Percentiles rank a stretch among this genome's conserved stretches.
phyloP scores from a whole-genome alignment of 2,797 vertebrate genomes.

The Perodicticus potto region DNA sequence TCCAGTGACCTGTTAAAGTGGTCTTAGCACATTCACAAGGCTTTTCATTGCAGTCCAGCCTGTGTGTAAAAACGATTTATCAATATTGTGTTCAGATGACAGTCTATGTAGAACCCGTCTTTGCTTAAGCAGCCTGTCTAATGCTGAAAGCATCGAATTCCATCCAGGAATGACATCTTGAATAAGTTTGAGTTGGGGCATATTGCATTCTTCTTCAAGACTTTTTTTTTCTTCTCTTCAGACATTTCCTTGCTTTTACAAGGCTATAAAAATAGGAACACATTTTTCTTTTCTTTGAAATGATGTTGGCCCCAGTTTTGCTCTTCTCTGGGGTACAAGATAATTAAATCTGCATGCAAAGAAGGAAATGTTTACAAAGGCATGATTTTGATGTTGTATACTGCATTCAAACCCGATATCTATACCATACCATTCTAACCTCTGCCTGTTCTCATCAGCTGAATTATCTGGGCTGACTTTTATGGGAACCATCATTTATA shows the following conservation, averaged over 20 bases:
- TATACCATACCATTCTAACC: conserved; percentile 45
- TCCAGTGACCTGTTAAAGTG: conserved; percentile 87
- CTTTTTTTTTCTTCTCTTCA: conserved; percentile 70
- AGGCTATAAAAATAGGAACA: conserved; percentile 82
- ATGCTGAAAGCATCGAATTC: conserved; percentile 74
- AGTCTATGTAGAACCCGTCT: conserved; percentile 76
- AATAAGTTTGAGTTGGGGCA: conserved; percentile 84
- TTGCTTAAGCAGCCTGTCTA: conserved; percentile 79
- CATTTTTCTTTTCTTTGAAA: conserved; percentile 79
- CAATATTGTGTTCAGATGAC: conserved; percentile 85
- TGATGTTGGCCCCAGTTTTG: conserved; percentile 70
- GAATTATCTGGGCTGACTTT: conserved; percentile 77
- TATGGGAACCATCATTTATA: conserved; percentile 77
- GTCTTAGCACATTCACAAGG: conserved; percentile 86
- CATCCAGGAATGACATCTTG: conserved; percentile 87
- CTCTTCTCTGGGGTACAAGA: conserved; percentile 54
- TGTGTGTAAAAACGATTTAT: conserved; percentile 86
- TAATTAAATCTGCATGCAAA: conserved; percentile 74
- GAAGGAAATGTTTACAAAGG: conserved; percentile 78
- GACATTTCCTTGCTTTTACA: conserved; percentile 83
- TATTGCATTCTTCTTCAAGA: conserved; percentile 80
- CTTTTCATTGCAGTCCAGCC: conserved; percentile 86
- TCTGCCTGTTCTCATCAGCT: conserved; percentile 68
- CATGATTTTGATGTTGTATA: conserved; percentile 75
- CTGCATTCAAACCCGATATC: conserved; percentile 48